Base-by-base conservation (phyloP, 1,140 invertebrate species). In the Aethina tumida region DNA sequence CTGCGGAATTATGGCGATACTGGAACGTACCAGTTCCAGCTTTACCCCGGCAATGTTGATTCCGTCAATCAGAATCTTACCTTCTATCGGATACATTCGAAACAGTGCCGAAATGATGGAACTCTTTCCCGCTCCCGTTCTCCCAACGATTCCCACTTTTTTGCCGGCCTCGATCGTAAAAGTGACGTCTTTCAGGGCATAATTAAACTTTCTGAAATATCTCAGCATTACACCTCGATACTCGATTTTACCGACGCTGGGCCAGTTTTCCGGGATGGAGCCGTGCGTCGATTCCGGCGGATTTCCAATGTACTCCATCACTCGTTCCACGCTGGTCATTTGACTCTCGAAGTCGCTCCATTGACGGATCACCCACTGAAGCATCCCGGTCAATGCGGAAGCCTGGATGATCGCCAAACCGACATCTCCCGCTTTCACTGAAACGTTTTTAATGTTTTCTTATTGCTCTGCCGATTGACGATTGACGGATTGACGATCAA, bases 341-440 rank as follows among this genome's bases (percentile, higher is more conserved):
- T 89, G 75, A 53, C 83, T 85, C 49, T 84, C 79, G 3, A 84
- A 61, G 53, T 86, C 80, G 0, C 87, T 82, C n/a, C 81, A 85
- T 51, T 93, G 88, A 32, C 88, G 61, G 64, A 91, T 79, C 3
- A 81, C 84, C 77, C 80, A 89, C 54, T 90, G 86, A 35, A 88
- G 79, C 67, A 83, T 77, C 3, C 80, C 79, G 13, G 79, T 77
- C 28, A 91, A 59, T 0, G 73, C 68, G 20, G 87, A 76, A 3
- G 75, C 74, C 50, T 87, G 85, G 0, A 82, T 79, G 31, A 91
- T 77, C 1, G 81, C 79, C 26, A 92, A 49, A n/a, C 84, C 86
- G 6, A 87, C 81, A 44, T 76, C 75, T 4, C 29, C 27, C 7
- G 26, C 39, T 9, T 16, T 41, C 32, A 37, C 34, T 45, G 19